Evolutionary conservation across 2,888 invertebrate species (phyloP).

Genomic region (Leptinotarsa tumamoca): DNA sequence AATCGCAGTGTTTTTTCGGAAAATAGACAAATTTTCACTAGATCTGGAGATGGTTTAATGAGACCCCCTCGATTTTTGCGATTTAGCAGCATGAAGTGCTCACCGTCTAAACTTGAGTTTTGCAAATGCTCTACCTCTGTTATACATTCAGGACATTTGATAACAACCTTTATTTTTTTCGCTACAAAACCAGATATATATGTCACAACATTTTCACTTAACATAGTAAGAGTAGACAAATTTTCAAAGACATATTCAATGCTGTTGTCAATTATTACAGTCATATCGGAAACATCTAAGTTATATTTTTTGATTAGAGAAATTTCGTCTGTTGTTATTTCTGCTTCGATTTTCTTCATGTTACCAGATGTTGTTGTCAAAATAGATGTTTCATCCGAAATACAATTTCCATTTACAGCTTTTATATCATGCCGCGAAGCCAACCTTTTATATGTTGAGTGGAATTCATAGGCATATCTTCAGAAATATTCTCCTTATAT

Average conservation of each 20-base stretch:
- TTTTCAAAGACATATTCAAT: conserved; percentile 5
- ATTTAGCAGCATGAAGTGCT: neutral
- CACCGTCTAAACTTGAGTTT: neutral
- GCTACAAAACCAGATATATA: conserved; percentile 18
- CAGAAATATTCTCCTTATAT: no score
- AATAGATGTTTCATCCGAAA: neutral
- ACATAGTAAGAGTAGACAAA: neutral
- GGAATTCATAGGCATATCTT: conserved; percentile 1
- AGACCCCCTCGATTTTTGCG: conserved; percentile 20
- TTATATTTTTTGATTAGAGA: neutral
- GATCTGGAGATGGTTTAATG: conserved; percentile 4
- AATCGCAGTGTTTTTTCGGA: neutral
- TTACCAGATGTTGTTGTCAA: neutral
- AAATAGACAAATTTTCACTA: neutral
- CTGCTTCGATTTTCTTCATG: conserved; percentile 2
- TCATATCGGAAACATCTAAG: conserved; percentile 12
- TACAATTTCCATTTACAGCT: conserved; percentile 17
- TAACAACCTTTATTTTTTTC: conserved; percentile 10
- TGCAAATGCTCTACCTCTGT: neutral
- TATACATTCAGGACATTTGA: neutral
- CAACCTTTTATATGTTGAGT: conserved; percentile 7
- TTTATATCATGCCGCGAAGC: conserved; percentile 6
- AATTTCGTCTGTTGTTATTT: neutral
- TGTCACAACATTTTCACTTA: conserved; percentile 23
- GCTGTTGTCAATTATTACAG: neutral